Percentiles rank a stretch among this genome's conserved stretches.
phyloP scores from a whole-genome alignment of 2,888 invertebrate genomes.

The Craniophora ligustri region DNA sequence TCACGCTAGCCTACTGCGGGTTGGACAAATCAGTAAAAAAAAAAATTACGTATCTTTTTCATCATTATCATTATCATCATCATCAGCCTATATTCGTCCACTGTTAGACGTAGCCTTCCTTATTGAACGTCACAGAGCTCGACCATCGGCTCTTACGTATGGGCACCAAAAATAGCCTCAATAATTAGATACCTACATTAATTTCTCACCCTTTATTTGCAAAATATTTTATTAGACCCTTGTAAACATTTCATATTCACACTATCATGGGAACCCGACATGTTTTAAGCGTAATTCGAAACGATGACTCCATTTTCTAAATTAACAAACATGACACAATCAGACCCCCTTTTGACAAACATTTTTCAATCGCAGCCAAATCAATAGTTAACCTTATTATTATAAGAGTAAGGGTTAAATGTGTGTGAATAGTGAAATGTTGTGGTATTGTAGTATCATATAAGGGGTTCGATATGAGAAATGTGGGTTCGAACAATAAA shows the following conservation, averaged over 20 bases:
- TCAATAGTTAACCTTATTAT: constrained; percentile 40
- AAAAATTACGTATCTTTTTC: no score
- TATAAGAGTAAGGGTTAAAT: constrained; percentile 42
- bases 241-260: constrained; percentile 40
- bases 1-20: no score
- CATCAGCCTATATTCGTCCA: no score
- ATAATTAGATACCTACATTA: neutral
- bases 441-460: constrained; percentile 51
- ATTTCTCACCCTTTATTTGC: constrained; percentile 36
- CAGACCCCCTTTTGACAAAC: constrained; percentile 56
- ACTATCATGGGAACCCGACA: constrained; percentile 67
- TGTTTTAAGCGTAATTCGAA: constrained; percentile 58
- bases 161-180: neutral
- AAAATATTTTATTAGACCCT: constrained; percentile 25
- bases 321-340: constrained; percentile 78
- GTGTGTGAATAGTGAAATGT: constrained; percentile 1
- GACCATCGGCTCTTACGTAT: no score
- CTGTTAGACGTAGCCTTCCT: no score
- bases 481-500: constrained; percentile 84
- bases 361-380: constrained; percentile 10
- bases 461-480: constrained; percentile 71
- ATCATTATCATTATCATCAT: no score
- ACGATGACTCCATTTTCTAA: constrained; percentile 70
- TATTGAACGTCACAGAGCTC: no score
- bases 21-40: no score